Base-by-base conservation (phyloP, 2,113 vertebrate genomes). In the Collichthys lucidus region DNA sequence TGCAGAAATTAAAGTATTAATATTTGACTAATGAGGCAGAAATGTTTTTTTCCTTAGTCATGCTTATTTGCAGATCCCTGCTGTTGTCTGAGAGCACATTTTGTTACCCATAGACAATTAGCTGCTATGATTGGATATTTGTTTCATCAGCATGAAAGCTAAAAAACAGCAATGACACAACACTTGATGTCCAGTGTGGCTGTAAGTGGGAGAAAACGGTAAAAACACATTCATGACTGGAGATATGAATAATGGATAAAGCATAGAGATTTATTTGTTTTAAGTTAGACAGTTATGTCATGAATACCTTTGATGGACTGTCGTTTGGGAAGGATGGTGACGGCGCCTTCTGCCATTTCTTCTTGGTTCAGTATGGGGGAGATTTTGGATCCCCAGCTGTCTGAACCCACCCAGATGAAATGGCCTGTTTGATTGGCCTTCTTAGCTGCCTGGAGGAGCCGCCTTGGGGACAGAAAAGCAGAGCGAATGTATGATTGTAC, bases 331-430 rank as follows among this genome's bases (percentile, higher is more conserved):
- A 98, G 95, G 89, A 99, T 97, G 70, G 98, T 99, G 81, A 99
- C 96, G 0, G 98, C 97, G 0, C 97, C 98, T 89, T 98, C 97
- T 0, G 97, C 97, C 94, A 97, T 97, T 83, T 97, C 97, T 88
- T 98, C 97, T 87, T 97, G 96, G 89, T 96, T 96, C 79, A 98
- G 94, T 61, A 98, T 97, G 0, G 98, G 98, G 8, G 97, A 82
- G 0, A 96, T 97, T 93, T 99, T 99, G 88, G 97, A 98, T 65
- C 98, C 98, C 98, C 98, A 99, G 93, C 98, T 99, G 93, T 99
- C 98, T 0, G 98, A 99, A 57, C 98, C 98, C 82, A 99, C 97
- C 98, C 98, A 99, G 93, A 99, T 97, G 93, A 99, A 99, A 82
- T 98, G 97, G 4, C 97, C 97, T 0, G 97, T 98, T 93, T 97